Conservation (phyloP, 2,797 vertebrate species). For the Pachyuromys duprasi region DNA sequence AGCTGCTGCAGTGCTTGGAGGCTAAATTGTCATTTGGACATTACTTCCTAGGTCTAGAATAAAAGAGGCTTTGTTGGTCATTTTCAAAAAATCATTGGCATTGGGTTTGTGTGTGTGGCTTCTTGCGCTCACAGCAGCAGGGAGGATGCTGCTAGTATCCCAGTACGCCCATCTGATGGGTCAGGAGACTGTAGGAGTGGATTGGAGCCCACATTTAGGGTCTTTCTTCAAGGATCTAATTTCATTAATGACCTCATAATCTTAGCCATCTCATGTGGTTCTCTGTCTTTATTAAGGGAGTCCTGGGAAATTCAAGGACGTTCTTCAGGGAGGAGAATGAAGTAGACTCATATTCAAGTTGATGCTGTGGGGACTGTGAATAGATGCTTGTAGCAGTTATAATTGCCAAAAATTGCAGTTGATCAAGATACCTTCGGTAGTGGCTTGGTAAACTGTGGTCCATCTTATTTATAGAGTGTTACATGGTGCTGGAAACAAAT, state of each 20-base stretch:
- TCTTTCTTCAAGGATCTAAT: not conserved
- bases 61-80: not conserved
- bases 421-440: not conserved
- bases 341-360: not conserved
- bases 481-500: not conserved
- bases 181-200: not conserved
- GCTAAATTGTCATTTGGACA: not conserved
- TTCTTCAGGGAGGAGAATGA: not conserved
- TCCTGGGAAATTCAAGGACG: not conserved
- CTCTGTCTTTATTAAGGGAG: not conserved
- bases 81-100: not conserved
- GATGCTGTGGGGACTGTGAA: not conserved
- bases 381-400: not conserved
- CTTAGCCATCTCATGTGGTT: not conserved
- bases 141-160: not conserved
- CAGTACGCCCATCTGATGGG: not conserved
- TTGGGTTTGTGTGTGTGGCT: not conserved
- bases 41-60: not conserved
- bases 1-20: not conserved
- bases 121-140: not conserved
- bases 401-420: not conserved
- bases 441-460: not conserved
- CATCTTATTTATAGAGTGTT: not conserved
- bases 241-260: not conserved
- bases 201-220: not conserved